Conservation (phyloP, 92 coral and sea anemone species). For the Parazoanthus darwini region DNA sequence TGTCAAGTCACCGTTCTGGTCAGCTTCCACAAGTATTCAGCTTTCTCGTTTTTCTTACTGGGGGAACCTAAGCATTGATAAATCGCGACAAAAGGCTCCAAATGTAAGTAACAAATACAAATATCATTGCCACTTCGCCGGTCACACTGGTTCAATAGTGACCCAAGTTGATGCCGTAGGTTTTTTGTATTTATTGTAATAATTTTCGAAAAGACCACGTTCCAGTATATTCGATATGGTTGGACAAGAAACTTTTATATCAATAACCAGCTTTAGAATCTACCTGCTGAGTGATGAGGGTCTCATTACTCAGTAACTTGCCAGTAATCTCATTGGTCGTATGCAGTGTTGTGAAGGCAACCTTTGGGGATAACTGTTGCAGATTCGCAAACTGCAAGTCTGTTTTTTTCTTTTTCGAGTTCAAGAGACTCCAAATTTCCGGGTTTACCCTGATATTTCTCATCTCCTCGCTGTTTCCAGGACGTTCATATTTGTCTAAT, state of each 20-base stretch:
- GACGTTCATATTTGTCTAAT: slow-evolving; percentile 48
- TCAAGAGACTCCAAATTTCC: slow-evolving; percentile 37
- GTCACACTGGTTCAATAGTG: too few relatives aligned
- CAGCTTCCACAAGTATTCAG: not conserved
- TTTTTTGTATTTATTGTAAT: too few relatives aligned
- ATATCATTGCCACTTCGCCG: too few relatives aligned
- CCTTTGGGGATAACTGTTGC: slow-evolving; percentile 38
- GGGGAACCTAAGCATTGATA: too few relatives aligned
- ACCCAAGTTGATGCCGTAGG: too few relatives aligned
- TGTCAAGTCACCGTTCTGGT: too few relatives aligned
- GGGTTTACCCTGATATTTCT: slow-evolving; percentile 6
- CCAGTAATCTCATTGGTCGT: slow-evolving; percentile 1
- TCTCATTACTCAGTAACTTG: not conserved
- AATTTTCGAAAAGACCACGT: too few relatives aligned
- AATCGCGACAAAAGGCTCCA: too few relatives aligned
- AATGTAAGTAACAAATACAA: too few relatives aligned
- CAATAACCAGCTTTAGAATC: slow-evolving; percentile 11
- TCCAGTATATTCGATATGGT: too few relatives aligned
- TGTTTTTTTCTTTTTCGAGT: not conserved
- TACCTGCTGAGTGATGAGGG: slow-evolving; percentile 22
- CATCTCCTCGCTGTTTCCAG: slow-evolving; percentile 48
- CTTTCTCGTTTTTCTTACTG: too few relatives aligned
- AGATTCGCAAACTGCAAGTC: slow-evolving; percentile 30
- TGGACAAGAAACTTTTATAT: too few relatives aligned
- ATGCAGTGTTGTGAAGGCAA: slow-evolving; percentile 18